phyloP scores from a whole-genome alignment of 2,888 invertebrate species.

The Orgyia antiqua region DNA sequence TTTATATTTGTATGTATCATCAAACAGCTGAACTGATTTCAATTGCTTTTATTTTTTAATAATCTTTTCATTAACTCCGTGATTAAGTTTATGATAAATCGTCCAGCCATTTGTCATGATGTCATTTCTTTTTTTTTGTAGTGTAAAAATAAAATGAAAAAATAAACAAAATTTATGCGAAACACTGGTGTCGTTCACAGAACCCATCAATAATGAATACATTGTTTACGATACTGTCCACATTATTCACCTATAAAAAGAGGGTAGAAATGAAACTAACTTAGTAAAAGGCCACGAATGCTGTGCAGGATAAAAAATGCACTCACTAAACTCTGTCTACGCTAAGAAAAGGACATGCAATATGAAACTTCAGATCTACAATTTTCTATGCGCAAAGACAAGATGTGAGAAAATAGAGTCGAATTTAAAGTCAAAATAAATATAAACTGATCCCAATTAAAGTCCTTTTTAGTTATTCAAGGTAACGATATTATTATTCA shows the following conservation, averaged over 20 bases:
- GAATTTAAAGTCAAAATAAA: no score
- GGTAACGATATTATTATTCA: no score
- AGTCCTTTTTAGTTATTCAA: no score
- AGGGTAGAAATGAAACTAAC: slow-evolving; percentile 15
- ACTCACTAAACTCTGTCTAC: slow-evolving; percentile 11
- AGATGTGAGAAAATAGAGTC: background rate
- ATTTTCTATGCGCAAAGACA: slow-evolving; percentile 3
- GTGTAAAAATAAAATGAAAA: no score
- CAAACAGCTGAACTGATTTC: no score
- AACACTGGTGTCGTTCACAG: slow-evolving; percentile 5
- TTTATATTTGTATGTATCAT: no score
- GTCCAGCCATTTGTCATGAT: no score
- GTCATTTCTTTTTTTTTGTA: no score
- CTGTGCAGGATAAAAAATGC: slow-evolving; percentile 7
- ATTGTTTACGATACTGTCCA: slow-evolving; percentile 45
- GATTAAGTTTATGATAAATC: no score
- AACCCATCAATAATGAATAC: slow-evolving; percentile 57
- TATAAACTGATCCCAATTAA: slow-evolving; percentile 64
- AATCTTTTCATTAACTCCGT: no score
- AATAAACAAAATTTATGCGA: no score
- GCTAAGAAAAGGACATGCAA: slow-evolving; percentile 15
- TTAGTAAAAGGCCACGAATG: slow-evolving; percentile 13
- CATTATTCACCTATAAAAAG: slow-evolving; percentile 8
- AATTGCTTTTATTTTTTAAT: no score
- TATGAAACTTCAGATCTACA: slow-evolving; percentile 4